phyloP scores from a whole-genome alignment of 1,140 invertebrate genomes.

The Mya arenaria region DNA sequence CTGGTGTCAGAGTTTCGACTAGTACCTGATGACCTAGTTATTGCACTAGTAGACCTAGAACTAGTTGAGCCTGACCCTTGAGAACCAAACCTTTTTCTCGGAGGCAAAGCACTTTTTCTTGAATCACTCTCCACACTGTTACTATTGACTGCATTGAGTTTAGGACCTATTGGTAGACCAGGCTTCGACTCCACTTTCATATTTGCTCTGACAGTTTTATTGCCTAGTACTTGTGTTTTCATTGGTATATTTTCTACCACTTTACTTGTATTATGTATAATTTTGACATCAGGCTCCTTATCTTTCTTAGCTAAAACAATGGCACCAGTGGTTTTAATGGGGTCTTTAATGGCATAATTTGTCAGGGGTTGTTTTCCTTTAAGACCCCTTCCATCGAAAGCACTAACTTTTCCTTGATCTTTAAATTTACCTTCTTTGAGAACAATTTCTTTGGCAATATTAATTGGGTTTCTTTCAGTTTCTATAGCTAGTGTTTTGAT shows the following conservation, averaged over 20 bases:
- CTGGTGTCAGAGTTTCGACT: conserved; percentile 20
- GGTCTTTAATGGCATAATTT: neutral
- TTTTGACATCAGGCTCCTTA: too few relatives aligned
- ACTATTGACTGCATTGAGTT: neutral
- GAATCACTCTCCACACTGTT: neutral
- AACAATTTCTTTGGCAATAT: neutral
- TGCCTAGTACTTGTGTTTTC: conserved; percentile 2
- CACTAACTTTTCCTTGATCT: neutral
- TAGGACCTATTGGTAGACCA: neutral
- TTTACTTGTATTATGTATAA: too few relatives aligned
- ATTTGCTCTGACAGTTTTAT: neutral
- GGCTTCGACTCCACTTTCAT: neutral
- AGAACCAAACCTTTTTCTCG: conserved; percentile 22
- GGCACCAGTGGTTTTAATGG: neutral
- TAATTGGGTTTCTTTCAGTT: neutral
- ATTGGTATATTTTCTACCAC: too few relatives aligned
- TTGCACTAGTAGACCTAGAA: conserved; percentile 21
- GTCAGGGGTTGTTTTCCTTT: neutral
- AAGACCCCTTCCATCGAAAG: neutral
- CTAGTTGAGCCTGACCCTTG: conserved; percentile 33
- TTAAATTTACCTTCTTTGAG: neutral
- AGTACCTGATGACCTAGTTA: conserved; percentile 15
- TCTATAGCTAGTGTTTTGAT: too few relatives aligned
- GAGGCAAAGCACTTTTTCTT: neutral
- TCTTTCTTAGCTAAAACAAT: neutral